phyloP scores from a whole-genome alignment of 2,113 vertebrate species.

The Hoplias malabaricus region DNA sequence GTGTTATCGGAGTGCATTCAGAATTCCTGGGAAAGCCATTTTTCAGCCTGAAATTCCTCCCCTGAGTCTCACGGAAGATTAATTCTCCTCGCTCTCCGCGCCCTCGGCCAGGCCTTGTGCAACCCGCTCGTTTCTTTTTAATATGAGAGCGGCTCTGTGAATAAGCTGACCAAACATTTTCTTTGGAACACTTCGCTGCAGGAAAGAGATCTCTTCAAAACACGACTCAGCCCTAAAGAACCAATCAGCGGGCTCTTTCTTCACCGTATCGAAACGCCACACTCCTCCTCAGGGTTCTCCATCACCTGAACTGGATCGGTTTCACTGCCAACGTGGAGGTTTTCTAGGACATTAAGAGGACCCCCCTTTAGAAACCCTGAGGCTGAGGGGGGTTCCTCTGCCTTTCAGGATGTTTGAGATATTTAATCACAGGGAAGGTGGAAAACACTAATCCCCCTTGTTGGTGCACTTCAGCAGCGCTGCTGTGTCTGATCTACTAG shows the following conservation, averaged over 20 bases:
- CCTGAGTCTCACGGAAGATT: background rate
- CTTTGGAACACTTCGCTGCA: background rate
- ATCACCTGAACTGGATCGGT: background rate
- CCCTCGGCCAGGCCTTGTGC: background rate
- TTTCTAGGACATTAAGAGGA: background rate
- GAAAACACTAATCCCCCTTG: too few species aligned
- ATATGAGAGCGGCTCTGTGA: background rate
- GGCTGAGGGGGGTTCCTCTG: too few species aligned
- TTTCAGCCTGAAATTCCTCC: background rate
- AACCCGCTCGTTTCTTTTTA: background rate
- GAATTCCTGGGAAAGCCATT: constrained; percentile 10
- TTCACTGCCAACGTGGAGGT: background rate
- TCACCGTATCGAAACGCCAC: background rate
- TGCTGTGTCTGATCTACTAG: too few species aligned
- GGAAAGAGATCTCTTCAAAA: constrained; percentile 6
- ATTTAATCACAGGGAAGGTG: too few species aligned
- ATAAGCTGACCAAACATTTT: constrained; percentile 14
- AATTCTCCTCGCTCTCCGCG: background rate
- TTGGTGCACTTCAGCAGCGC: too few species aligned
- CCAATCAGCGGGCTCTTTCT: background rate
- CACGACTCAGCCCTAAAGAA: constrained; percentile 13
- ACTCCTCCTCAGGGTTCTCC: background rate
- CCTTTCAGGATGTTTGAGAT: background rate
- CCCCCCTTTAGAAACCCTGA: background rate
- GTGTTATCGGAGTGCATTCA: background rate